Percentiles rank a stretch among this genome's conserved stretches.
Conservation (phyloP, 2,113 vertebrate species). For the Etheostoma spectabile region DNA sequence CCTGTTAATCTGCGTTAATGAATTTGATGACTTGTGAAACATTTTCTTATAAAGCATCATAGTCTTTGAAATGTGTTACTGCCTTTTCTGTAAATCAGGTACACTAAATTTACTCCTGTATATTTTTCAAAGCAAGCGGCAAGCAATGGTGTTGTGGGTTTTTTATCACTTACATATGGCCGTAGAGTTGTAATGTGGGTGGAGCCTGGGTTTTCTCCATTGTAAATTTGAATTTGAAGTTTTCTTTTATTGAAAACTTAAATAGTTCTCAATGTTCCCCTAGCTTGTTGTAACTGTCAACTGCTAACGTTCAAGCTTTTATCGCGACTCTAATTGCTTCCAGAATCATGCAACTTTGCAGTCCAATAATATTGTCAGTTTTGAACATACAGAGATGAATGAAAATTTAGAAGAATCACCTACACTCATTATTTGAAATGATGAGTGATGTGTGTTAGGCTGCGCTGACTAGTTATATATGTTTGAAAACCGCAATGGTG, state of each 20-base stretch:
- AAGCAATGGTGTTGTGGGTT: background rate
- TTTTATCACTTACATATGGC: background rate
- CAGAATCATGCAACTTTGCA: background rate
- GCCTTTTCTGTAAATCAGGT: background rate
- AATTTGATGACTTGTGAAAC: background rate
- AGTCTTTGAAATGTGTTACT: background rate
- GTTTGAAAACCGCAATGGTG: background rate
- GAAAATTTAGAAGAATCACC: background rate
- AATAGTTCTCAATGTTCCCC: background rate
- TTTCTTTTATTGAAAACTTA: background rate
- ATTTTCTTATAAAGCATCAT: background rate
- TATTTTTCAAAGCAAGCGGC: background rate
- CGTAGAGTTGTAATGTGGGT: background rate
- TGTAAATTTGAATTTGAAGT: background rate
- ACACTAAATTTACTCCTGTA: background rate
- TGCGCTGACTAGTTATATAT: background rate
- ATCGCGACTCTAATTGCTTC: background rate
- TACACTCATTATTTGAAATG: too few species aligned
- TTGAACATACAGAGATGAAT: background rate
- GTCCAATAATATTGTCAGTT: background rate
- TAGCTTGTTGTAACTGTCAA: background rate
- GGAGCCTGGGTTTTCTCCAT: background rate
- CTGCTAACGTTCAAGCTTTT: background rate
- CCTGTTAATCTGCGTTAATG: background rate
- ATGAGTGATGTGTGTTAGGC: background rate